These are phyloP conservation scores for Otolemur garnettii DNA, from an alignment of 2,113 vertebrate species.

Conservation along the genomic window DNA sequence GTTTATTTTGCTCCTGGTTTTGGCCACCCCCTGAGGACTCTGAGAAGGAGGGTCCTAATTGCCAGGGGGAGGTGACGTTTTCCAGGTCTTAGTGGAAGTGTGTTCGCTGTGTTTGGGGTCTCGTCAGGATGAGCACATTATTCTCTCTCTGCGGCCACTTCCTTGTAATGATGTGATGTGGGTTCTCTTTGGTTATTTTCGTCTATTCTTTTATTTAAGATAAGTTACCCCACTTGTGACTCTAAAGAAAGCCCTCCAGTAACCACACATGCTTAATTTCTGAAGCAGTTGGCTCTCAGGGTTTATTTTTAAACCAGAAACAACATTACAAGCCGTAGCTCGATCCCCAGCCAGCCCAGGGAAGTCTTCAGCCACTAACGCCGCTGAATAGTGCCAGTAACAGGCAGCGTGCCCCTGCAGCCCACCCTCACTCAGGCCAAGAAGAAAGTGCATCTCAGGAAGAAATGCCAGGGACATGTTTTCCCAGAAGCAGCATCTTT, in stretches of 20 bases:
- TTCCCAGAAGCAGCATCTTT: neutral
- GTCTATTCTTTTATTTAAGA: constrained; percentile 69
- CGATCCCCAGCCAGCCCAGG: neutral
- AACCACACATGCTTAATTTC: constrained; percentile 37
- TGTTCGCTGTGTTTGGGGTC: neutral
- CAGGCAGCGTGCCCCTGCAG: neutral
- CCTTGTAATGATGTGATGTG: constrained; percentile 24
- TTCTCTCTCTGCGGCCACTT: constrained; percentile 58
- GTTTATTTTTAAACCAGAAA: constrained; percentile 70
- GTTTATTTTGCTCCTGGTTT: neutral
- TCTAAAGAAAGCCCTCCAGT: constrained; percentile 72
- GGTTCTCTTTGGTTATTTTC: constrained; percentile 70
- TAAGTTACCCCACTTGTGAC: constrained; percentile 31
- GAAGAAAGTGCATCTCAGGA: neutral
- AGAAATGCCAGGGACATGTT: neutral
- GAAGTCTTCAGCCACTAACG: neutral
- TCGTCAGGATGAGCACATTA: neutral
- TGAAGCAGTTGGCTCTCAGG: constrained; percentile 45
- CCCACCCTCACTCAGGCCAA: neutral
- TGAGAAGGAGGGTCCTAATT: neutral
- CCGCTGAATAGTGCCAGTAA: too few relatives aligned
- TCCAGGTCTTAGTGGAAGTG: neutral
- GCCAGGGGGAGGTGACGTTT: neutral
- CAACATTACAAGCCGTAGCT: neutral
- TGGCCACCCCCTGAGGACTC: neutral